Evolutionary conservation across 2,113 vertebrate species (phyloP).

Genomic region (Oncorhynchus mykiss): DNA sequence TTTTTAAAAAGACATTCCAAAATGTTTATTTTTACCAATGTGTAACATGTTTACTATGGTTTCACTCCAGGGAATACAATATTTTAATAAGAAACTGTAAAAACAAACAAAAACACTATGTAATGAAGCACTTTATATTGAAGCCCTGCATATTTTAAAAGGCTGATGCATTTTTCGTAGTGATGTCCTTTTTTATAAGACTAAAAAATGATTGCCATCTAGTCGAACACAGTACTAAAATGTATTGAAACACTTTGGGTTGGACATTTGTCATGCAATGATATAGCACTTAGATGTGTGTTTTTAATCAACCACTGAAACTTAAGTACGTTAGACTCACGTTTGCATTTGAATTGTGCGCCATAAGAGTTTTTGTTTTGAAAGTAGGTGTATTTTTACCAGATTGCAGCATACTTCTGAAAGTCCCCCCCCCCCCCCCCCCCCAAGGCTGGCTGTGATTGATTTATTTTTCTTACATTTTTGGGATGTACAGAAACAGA

Average conservation of each 20-base stretch:
- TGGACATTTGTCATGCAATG: conserved; percentile 36
- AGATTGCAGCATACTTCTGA: background rate
- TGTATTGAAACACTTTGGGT: conserved; percentile 57
- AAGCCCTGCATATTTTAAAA: conserved; percentile 77
- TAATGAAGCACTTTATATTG: conserved; percentile 82
- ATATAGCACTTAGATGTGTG: conserved; percentile 34
- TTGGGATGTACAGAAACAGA: too few species aligned
- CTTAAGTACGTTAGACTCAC: conserved; percentile 11
- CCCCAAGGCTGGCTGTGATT: background rate
- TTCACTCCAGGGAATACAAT: conserved; percentile 81
- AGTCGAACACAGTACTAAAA: conserved; percentile 64
- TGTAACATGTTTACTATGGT: conserved; percentile 84
- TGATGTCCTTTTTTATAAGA: conserved; percentile 77
- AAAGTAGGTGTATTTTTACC: conserved; percentile 4
- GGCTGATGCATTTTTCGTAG: conserved; percentile 77
- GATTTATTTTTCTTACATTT: background rate
- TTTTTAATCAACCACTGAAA: conserved; percentile 30
- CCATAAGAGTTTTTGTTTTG: conserved; percentile 19
- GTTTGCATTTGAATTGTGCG: conserved; percentile 15
- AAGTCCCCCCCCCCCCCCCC: too few species aligned
- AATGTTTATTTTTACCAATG: conserved; percentile 83
- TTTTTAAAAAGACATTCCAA: conserved; percentile 94
- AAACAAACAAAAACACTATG: conserved; percentile 70
- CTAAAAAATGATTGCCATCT: conserved; percentile 53
- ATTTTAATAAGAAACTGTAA: conserved; percentile 82